Base-by-base conservation (phyloP, 2,888 invertebrate species). In the Parelbella ahira region DNA sequence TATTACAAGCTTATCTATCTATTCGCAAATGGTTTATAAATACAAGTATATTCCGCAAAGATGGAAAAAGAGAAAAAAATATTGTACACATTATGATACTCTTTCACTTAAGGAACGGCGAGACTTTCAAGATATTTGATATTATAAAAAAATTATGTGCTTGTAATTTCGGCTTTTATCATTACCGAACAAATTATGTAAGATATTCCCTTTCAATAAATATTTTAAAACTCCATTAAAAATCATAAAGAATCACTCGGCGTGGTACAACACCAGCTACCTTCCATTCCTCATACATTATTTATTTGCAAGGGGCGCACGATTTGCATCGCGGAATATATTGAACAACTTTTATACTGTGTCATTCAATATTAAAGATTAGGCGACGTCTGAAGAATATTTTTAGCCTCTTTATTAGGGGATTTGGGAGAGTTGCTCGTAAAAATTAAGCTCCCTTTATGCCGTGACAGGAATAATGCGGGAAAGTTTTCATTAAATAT, bases 311-410 rank as follows among this genome's bases (percentile, higher is more conserved):
- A 61, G 63, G 63, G 64, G 62, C 60, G 51, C 52, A 47, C 58
- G 58, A 79, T 82, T 79, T 80, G 68, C 80, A 81, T 68, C 65
- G 60, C 62, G 48, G 59, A 59, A 44, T 60, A 68, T 79, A 79
- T 80, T 77, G 75, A 68, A 72, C 73, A 80, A 81, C 67, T 81
- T 80, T 74, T 68, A 68, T 70, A 66, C 76, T 68, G 70, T 65
- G 69, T 68, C 71, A 65, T 78, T 71, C 71, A 72, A 74, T 79
- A 80, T 79, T 77, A 68, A 75, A 73, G 68, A 72, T 72, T 63
- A 62, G 48, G 42, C 49, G 47, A 45, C 51, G 47, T 48, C 51
- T 54, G 52, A 50, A 42, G 63, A 58, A 69, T 69, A 68, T 62
- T 58, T 65, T 65, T 53, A 49, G 58, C 53, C 38, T 52, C 50